phyloP scores from a whole-genome alignment of 30 jellyfish, hydroid and myxozoan genomes.

The Pseudorhiza aurosa region DNA sequence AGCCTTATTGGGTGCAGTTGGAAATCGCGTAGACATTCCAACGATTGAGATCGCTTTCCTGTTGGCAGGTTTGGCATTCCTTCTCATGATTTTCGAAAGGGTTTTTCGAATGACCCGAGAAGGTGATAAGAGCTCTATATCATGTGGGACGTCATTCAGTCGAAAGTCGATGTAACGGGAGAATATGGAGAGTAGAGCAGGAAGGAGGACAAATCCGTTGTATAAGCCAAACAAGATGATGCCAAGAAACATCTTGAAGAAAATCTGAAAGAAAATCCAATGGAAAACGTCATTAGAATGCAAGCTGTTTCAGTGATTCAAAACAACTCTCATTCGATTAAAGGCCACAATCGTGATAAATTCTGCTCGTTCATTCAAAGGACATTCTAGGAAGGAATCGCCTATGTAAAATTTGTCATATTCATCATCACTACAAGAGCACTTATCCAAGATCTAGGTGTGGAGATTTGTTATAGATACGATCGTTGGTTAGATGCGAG shows the following conservation, averaged over 20 bases:
- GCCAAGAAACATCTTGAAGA: slow-evolving; percentile 80
- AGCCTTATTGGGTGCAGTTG: slow-evolving; percentile 45
- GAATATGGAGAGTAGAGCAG: slow-evolving; percentile 52
- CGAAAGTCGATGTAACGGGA: slow-evolving; percentile 1
- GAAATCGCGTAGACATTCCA: slow-evolving; percentile 65
- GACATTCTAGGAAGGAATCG: too few species aligned
- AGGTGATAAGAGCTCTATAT: not conserved
- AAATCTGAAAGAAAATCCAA: slow-evolving; percentile 14
- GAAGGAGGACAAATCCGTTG: slow-evolving; percentile 65
- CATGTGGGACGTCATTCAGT: not conserved
- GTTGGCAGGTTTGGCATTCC: not conserved
- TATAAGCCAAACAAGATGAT: slow-evolving; percentile 61
- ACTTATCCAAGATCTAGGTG: too few species aligned
- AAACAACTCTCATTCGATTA: too few species aligned
- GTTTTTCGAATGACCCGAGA: not conserved
- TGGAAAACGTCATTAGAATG: not conserved
- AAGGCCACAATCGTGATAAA: too few species aligned
- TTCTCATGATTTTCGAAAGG: not conserved
- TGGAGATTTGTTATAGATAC: too few species aligned
- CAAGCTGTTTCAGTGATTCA: too few species aligned
- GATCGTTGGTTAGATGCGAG: too few species aligned
- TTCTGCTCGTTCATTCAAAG: too few species aligned
- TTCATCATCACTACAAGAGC: too few species aligned
- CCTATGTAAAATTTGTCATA: too few species aligned
- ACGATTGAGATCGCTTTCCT: slow-evolving; percentile 14